A percentile compares a stretch with the other conserved stretches of the same genome.
Evolutionary conservation across 2,797 vertebrate species (phyloP).

Genomic region (Melanotaenia trifasciata): DNA sequence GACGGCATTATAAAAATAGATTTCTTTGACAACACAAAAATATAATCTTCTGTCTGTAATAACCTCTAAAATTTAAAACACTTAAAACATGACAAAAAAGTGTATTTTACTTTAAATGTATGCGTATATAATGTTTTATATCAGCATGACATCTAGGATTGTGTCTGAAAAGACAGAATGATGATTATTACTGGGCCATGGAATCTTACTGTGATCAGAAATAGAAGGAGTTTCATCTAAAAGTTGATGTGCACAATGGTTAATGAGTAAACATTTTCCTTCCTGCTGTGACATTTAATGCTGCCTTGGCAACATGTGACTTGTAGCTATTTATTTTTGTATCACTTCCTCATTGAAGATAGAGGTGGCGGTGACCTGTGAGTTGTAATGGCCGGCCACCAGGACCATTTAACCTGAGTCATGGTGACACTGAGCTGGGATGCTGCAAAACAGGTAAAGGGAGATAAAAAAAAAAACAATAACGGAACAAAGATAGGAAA

Average conservation of each 20-base stretch:
- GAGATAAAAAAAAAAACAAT: not conserved
- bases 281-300: slow-evolving; percentile 12
- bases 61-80: too few relatives aligned
- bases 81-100: too few relatives aligned
- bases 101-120: too few relatives aligned
- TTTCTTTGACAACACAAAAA: too few relatives aligned
- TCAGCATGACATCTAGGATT: too few relatives aligned
- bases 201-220: not conserved
- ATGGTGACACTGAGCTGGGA: slow-evolving; percentile 25
- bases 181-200: not conserved
- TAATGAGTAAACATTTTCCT: not conserved
- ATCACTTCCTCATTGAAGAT: slow-evolving; percentile 51
- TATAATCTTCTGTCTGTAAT: too few relatives aligned
- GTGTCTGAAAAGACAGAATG: too few relatives aligned
- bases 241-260: not conserved
- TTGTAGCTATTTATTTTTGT: slow-evolving; percentile 18
- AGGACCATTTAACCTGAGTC: slow-evolving; percentile 43
- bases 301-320: not conserved
- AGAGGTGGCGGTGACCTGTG: slow-evolving; percentile 41
- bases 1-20: too few relatives aligned
- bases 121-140: too few relatives aligned
- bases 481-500: not conserved
- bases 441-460: not conserved
- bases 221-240: not conserved
- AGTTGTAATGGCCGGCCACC: slow-evolving; percentile 17